A percentile compares a stretch with the other conserved stretches of the same genome.
Conservation (phyloP, 2,797 vertebrate species). For the Pseudochirops cupreus region DNA sequence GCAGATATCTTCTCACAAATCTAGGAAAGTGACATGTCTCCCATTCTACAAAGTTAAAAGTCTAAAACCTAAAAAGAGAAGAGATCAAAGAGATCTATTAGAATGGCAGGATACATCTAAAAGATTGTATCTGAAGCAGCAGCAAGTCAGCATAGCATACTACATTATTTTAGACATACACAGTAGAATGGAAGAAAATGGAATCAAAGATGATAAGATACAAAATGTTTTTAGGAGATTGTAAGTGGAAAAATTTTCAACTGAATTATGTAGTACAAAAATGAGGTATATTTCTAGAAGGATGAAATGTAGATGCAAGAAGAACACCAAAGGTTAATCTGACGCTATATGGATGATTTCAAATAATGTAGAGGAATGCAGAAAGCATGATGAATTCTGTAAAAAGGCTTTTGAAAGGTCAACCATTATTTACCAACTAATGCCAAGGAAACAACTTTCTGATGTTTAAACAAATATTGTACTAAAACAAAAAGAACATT, state of each 20-base stretch:
- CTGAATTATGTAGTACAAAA: slow-evolving; percentile 18
- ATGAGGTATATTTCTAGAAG: slow-evolving; percentile 44
- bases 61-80: background rate
- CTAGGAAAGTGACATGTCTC: slow-evolving; percentile 25
- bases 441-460: slow-evolving; percentile 40
- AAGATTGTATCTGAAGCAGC: slow-evolving; percentile 33
- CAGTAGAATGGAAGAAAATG: slow-evolving; percentile 31
- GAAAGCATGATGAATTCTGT: slow-evolving; percentile 39
- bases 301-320: slow-evolving; percentile 45
- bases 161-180: background rate
- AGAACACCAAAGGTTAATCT: slow-evolving; percentile 36
- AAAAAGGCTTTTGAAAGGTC: slow-evolving; percentile 2
- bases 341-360: slow-evolving; percentile 17
- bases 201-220: slow-evolving; percentile 41
- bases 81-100: slow-evolving; percentile 36
- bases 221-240: slow-evolving; percentile 9
- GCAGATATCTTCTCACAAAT: background rate
- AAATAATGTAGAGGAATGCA: slow-evolving; percentile 35
- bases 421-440: slow-evolving; percentile 1
- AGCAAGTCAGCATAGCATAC: slow-evolving; percentile 47
- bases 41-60: slow-evolving; percentile 40
- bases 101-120: slow-evolving; percentile 41
- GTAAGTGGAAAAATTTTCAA: slow-evolving; percentile 13
- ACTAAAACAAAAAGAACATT: slow-evolving; percentile 33
- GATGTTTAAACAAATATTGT: slow-evolving; percentile 16